These are phyloP conservation scores for Anthoscopus minutus DNA, from an alignment of 2,113 vertebrate species.

Conservation along the genomic window DNA sequence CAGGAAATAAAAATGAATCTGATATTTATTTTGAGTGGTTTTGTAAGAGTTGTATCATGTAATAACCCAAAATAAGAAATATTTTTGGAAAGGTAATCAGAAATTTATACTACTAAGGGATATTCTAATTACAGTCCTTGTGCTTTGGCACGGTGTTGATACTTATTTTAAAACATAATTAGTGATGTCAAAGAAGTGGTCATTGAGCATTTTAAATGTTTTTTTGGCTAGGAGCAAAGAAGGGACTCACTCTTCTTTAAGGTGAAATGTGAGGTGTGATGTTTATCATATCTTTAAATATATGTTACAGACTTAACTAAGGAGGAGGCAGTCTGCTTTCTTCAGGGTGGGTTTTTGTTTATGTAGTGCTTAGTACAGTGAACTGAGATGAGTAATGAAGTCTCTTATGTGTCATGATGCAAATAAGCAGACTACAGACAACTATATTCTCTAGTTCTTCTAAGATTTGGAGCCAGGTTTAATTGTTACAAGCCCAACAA, in stretches of 20 bases:
- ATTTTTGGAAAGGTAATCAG: not conserved
- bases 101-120: not conserved
- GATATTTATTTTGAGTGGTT: not conserved
- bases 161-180: not conserved
- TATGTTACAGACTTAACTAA: not conserved
- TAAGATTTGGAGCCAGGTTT: not conserved
- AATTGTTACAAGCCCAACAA: not conserved
- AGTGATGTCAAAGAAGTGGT: not conserved
- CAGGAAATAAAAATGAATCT: not conserved
- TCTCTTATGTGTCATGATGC: constrained; percentile 29
- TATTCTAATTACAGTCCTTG: not conserved
- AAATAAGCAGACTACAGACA: not conserved
- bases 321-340: not conserved
- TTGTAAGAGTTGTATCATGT: not conserved
- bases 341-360: constrained; percentile 3
- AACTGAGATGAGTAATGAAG: not conserved
- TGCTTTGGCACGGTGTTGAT: not conserved
- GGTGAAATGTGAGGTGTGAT: not conserved
- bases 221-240: not conserved
- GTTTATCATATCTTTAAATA: not conserved
- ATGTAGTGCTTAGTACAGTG: not conserved
- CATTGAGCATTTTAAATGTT: rapidly evolving
- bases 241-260: not conserved
- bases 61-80: not conserved
- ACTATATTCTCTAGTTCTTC: not conserved